Base-by-base conservation (phyloP, 2,888 invertebrate species). In the Drosophila nr. fundita region DNA sequence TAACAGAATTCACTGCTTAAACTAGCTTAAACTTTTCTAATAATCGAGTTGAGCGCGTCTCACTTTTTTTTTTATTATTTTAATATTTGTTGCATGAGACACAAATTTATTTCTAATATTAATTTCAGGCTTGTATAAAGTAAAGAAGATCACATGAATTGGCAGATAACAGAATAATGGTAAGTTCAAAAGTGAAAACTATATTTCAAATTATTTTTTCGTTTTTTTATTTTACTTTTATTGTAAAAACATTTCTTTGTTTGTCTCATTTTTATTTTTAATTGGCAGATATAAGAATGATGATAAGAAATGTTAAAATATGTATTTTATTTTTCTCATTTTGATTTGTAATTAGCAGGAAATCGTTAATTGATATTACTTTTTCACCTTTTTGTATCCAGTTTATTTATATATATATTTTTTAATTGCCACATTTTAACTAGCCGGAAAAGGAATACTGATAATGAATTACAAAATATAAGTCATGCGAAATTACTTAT, bases 1-100 rank as follows among this genome's bases (percentile, higher is more conserved):
- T 55, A 55, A 55, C 55, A 55, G 36, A 15, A 55, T 50, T 75
- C 32, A 50, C 53, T 65, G 72, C 67, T 76, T 68, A 60, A 76
- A n/a, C 21, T 54, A 53, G 53, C 53, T 54, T 36, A 24, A 38
- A 38, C n/a, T 13, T 38, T 38, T 38, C 2, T 38, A 27, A 38
- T 24, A 38, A 4, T 27, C 13, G 38, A 29, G 55, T 7, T 55
- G 55, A 55, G 55, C 29, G 38, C 55, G 55, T 55, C 27, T 18
- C n/a, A n/a, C 13, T 24, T 36, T 2, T 36, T 2, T 36, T 8
- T 45, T 42, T 21, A 40, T 21, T 21, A 11, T 11, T 7, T 21
- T 0, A n/a, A 8, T 4, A 24, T 45, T 45, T 24, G 7, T 24
- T 24, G 24, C 13, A 24, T 15, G 45, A 45, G 15, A 8, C 45